Evolutionary conservation across 2,797 vertebrate genomes (phyloP), one percentile per base, ranked within the genome.

Genomic region (Etheostoma nigrum): DNA sequence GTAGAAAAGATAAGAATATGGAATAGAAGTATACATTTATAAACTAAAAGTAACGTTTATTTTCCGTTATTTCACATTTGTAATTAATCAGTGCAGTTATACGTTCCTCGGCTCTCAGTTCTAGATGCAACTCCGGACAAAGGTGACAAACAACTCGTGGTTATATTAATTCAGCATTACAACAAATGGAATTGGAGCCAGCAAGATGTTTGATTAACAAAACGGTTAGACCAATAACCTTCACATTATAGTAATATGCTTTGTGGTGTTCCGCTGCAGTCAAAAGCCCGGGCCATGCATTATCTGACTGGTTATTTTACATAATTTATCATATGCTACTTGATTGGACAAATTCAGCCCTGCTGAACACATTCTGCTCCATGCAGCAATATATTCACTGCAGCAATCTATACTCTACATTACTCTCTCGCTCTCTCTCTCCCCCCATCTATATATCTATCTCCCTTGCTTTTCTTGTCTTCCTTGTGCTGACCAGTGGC

Each of bases 301-400:
- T 84, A 72, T 83, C 70, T 80, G 55, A 81, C 70, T 71, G 60
- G 72, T 76, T 73, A 67, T 82, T 80, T 80, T 59, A 70, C 74
- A 79, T 76, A 72, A 58, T 87, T 84, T 86, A 75, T 86, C 76
- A 76, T 70, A 23, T 79, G 44, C 73, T 66, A 54, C 72, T 60
- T 66, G 53, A 86, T 81, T 81, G 33, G 72, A 64, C 76, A 79
- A 59, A 83, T 82, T 84, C 60, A 81, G 61, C 51, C 67, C 77
- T 60, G 67, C 74, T 75, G 75, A 83, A 67, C 73, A 74, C 68
- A 77, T 86, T 88, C 81, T 86, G 85, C 86, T 86, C 73, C 2
- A 2, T 47, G 71, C 61, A 85, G 74, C 86, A 85, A 80, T 76
- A 82, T 67, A 76, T 79, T 81, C 84, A 78, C 78, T 82, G 84